phyloP scores from a whole-genome alignment of 2,888 invertebrate species.

The Pristionchus japonicus region DNA sequence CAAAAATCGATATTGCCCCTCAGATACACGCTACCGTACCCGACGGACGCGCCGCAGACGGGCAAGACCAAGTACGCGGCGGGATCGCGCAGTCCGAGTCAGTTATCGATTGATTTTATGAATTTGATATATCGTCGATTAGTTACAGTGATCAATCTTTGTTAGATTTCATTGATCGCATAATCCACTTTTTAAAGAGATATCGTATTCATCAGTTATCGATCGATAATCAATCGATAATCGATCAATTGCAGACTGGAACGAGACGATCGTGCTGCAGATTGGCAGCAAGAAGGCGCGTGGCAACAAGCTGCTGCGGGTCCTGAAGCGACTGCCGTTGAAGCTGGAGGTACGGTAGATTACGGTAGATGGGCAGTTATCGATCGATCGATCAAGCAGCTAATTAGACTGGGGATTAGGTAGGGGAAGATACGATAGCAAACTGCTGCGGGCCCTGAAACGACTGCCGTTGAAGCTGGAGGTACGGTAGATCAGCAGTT shows the following conservation, averaged over 20 bases:
- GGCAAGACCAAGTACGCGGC: slow-evolving; percentile 86
- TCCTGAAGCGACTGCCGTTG: slow-evolving; percentile 89
- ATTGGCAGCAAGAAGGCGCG: slow-evolving; percentile 60
- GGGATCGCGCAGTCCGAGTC: slow-evolving; percentile 88
- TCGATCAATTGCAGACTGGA: slow-evolving; percentile 62
- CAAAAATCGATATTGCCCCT: slow-evolving; percentile 77
- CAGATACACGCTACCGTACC: slow-evolving; percentile 92
- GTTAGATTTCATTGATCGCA: background rate
- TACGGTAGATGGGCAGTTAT: no score
- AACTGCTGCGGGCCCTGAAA: slow-evolving; percentile 89
- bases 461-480: slow-evolving; percentile 91
- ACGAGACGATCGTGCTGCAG: slow-evolving; percentile 56
- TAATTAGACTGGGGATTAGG: no score
- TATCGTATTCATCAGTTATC: no score
- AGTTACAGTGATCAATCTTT: background rate
- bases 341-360: slow-evolving; percentile 83
- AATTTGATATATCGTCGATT: background rate
- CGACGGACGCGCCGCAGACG: slow-evolving; percentile 82
- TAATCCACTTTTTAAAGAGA: no score
- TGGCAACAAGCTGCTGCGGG: slow-evolving; percentile 82
- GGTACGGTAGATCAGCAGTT: slow-evolving; percentile 71
- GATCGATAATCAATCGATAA: background rate
- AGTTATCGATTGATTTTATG: background rate
- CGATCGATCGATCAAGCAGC: no score
- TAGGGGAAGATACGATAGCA: no score